Evolutionary conservation across 2,797 vertebrate species (phyloP).

Genomic region (Merluccius polli): DNA sequence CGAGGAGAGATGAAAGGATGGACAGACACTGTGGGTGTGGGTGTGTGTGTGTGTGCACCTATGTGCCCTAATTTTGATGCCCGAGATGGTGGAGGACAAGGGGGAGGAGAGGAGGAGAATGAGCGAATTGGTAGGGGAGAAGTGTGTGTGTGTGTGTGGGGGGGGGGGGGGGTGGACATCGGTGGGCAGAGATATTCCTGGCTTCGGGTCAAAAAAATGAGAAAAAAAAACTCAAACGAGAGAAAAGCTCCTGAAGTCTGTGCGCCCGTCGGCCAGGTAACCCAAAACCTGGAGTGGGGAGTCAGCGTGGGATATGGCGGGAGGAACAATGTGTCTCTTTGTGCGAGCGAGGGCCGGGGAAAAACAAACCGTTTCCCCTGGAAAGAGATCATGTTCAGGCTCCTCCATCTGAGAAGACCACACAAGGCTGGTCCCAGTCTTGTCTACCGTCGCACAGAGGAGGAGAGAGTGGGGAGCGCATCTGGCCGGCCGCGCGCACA

Average conservation of each 20-base stretch:
- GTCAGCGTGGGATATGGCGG: conserved; percentile 69
- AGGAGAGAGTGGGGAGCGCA: conserved; percentile 40
- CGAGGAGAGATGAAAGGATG: conserved; percentile 16
- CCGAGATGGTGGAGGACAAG: not conserved
- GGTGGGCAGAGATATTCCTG: conserved; percentile 56
- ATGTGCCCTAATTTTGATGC: not conserved
- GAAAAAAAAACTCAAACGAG: conserved; percentile 24
- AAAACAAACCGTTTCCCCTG: conserved; percentile 75
- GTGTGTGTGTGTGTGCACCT: not conserved
- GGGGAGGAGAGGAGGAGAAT: not conserved
- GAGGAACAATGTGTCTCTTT: conserved; percentile 75
- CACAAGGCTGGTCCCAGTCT: conserved; percentile 71
- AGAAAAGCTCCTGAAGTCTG: conserved; percentile 63
- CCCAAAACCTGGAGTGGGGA: conserved; percentile 70
- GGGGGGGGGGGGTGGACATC: conserved; percentile 35
- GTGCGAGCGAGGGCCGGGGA: conserved; percentile 64
- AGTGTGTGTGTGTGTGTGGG: conserved; percentile 50
- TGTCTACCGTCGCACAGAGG: conserved; percentile 56
- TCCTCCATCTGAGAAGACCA: conserved; percentile 74
- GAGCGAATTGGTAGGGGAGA: not conserved
- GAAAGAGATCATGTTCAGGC: conserved; percentile 74
- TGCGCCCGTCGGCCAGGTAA: conserved; percentile 69
- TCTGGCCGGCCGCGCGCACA: conserved; percentile 31
- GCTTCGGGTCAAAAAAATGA: conserved; percentile 60
- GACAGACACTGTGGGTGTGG: not conserved